Conservation (phyloP, 2,797 vertebrate genomes). For the Chiropotes sagulatus region DNA sequence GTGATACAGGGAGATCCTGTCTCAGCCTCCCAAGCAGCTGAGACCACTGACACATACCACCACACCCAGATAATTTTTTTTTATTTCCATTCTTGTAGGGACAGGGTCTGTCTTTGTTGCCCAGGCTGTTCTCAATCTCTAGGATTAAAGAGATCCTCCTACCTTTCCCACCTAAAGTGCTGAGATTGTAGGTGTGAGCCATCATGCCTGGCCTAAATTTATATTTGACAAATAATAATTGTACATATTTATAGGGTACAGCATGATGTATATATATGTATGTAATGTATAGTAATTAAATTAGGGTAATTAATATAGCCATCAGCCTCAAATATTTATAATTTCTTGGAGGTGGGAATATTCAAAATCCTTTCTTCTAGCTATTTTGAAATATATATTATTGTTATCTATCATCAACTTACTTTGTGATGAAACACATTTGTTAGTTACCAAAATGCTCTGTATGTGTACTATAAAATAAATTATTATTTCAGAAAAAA, state of each 20-base stretch:
- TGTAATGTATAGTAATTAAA: background rate
- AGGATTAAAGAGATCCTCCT: too few species aligned
- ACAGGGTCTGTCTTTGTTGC: too few species aligned
- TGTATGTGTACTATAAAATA: background rate
- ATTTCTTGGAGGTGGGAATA: background rate
- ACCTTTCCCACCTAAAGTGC: too few species aligned
- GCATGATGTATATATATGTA: background rate
- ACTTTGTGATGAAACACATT: background rate
- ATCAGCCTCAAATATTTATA: background rate
- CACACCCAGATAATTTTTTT: too few species aligned
- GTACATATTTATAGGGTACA: background rate
- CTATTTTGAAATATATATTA: background rate
- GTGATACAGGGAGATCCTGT: too few species aligned
- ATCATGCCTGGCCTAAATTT: background rate
- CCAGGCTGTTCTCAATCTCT: too few species aligned
- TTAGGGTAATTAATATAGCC: background rate
- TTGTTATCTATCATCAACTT: background rate
- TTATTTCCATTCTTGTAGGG: too few species aligned
- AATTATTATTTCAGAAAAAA: background rate
- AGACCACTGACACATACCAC: too few species aligned
- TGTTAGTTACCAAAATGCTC: slow-evolving; percentile 20
- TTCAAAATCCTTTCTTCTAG: background rate
- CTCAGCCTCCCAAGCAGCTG: too few species aligned
- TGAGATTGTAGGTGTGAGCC: too few species aligned
- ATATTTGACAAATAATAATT: background rate